A percentile compares a stretch with the other conserved stretches of the same genome.
Evolutionary conservation across 92 coral and sea anemone genomes (phyloP).

Genomic region (Epizoanthus rinbou): DNA sequence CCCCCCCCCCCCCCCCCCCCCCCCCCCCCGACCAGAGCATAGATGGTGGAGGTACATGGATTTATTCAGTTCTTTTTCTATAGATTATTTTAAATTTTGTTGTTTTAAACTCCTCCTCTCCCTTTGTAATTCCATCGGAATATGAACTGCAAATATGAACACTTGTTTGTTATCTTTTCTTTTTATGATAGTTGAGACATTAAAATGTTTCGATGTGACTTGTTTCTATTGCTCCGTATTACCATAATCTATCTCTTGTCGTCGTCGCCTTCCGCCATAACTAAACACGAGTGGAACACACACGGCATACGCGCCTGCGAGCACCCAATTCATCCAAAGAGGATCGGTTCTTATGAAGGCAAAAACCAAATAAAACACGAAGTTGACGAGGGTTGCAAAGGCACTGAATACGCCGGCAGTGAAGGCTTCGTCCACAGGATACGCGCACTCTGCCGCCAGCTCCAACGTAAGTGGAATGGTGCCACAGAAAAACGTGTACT

Average conservation of each 20-base stretch:
- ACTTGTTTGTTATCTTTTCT: no score
- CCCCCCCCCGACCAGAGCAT: no score
- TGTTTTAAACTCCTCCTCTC: no score
- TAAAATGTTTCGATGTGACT: no score
- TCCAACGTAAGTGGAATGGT: constrained; percentile 81
- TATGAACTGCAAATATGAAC: no score
- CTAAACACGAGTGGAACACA: constrained; percentile 72
- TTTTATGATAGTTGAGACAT: no score
- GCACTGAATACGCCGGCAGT: constrained; percentile 74
- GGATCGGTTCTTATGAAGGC: constrained; percentile 84
- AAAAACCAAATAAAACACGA: constrained; percentile 79
- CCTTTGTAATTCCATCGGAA: no score
- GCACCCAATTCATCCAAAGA: constrained; percentile 93
- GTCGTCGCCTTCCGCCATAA: constrained; percentile 64
- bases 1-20: no score
- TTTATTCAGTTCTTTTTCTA: no score
- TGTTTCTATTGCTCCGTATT: no score
- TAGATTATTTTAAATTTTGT: no score
- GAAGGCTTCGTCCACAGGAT: constrained; percentile 92
- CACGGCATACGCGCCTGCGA: constrained; percentile 72
- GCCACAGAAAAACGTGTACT: constrained; percentile 72
- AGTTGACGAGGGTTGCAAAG: constrained; percentile 70
- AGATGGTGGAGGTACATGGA: no score
- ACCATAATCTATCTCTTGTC: constrained; percentile 67
- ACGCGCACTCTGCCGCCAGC: constrained; percentile 88